These are phyloP conservation scores for Cerastoderma edule DNA, from an alignment of 2,888 invertebrate species.

Conservation along the genomic window DNA sequence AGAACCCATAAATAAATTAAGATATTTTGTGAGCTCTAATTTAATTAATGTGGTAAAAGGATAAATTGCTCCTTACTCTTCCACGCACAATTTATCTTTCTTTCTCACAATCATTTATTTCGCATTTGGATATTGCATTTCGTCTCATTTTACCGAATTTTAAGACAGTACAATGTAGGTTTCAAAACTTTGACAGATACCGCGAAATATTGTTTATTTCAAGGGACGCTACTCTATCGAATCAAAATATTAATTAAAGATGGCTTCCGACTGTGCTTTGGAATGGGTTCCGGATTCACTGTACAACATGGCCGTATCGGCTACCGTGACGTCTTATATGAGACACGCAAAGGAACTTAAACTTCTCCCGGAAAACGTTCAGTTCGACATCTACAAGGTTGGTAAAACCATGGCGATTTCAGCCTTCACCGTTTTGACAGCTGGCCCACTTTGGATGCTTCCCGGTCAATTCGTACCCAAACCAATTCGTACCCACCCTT, in stretches of 20 bases:
- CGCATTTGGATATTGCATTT: too few species aligned
- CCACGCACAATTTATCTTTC: too few species aligned
- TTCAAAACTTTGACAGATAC: slow-evolving; percentile 14
- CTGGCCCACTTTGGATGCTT: too few species aligned
- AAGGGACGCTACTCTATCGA: slow-evolving; percentile 25
- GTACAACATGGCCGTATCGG: slow-evolving; percentile 83
- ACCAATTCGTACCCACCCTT: too few species aligned
- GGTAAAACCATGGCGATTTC: slow-evolving; percentile 74
- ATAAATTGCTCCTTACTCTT: too few species aligned
- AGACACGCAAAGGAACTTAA: slow-evolving; percentile 88
- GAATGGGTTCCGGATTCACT: slow-evolving; percentile 84
- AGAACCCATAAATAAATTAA: too few species aligned
- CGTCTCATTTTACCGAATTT: too few species aligned
- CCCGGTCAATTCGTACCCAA: too few species aligned
- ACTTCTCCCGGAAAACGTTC: slow-evolving; percentile 89
- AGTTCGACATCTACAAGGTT: slow-evolving; percentile 92
- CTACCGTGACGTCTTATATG: slow-evolving; percentile 80
- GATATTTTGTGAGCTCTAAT: too few species aligned
- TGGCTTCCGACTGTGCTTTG: slow-evolving; percentile 81
- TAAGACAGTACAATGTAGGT: too few species aligned
- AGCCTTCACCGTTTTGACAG: slow-evolving; percentile 26
- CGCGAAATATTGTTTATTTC: not conserved
- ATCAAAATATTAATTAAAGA: slow-evolving; percentile 68
- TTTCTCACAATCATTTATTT: too few species aligned
- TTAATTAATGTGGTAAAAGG: too few species aligned